Evolutionary conservation across 2,797 vertebrate genomes (phyloP), one percentile per base, ranked within the genome.

Genomic region (Peromyscus aztecus): DNA sequence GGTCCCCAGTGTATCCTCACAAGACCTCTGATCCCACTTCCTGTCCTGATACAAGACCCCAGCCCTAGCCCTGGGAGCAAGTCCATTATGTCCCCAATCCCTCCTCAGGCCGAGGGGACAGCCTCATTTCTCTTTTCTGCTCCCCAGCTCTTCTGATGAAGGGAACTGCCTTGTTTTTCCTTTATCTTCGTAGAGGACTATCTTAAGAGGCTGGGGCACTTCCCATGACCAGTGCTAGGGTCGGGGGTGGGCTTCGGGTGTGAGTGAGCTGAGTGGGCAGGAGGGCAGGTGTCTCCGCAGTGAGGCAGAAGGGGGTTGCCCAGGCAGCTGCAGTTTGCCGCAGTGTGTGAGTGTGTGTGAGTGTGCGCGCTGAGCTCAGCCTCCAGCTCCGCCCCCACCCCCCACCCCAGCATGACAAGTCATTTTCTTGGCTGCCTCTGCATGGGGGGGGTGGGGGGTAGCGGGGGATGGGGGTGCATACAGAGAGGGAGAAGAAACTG

Each of bases 371-470:
- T 97, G 92, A 94, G 98, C 97, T 89, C 94, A 34, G 94, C 91
- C 96, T 92, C 95, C 95, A 89, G 94, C 97, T 94, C 97, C 97
- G 92, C 97, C 97, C 92, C 97, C 97, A 85, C 95, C 94, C 96
- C 95, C 97, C 97, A 96, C 96, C 96, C 96, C 97, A 97, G 97
- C 98, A 98, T 98, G 98, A 98, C 98, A 98, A 98, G 98, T 98
- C 97, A 97, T 98, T 98, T 98, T 98, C 97, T 96, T 97, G 97
- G 97, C 98, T 97, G 97, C 96, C 81, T 97, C 94, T 93, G 96
- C 96, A 46, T 75, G 98, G 97, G 93, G 90, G 92, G 24, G 11
- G 61, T 73, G 80, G 83, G 31, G n/a, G n/a, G n/a, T n/a, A n/a
- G n/a, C n/a, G 59, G 37, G 78, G 52, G n/a, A 4, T 57, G 59